Conservation (phyloP, 1,140 invertebrate genomes). For the Trissolcus basalis region DNA sequence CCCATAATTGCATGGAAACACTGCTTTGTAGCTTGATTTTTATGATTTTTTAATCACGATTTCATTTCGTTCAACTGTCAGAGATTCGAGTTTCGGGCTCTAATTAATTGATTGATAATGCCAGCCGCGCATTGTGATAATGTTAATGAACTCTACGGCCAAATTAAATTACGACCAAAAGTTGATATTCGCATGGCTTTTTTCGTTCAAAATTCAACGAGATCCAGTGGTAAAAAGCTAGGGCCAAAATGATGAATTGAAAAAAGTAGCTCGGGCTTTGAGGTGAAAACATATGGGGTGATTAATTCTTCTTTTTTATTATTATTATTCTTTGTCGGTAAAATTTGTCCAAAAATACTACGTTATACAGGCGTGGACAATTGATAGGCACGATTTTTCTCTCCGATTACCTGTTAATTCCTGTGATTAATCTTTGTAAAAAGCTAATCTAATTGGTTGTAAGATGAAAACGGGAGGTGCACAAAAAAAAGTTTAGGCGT, state of each 20-base stretch:
- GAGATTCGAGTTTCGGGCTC: not conserved
- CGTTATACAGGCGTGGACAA: slow-evolving; percentile 3
- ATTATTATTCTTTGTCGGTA: slow-evolving; percentile 9
- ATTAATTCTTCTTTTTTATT: not conserved
- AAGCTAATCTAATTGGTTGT: slow-evolving; percentile 27
- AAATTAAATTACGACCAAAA: not conserved
- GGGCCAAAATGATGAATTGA: too few relatives aligned
- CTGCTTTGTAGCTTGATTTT: too few relatives aligned
- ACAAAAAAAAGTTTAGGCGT: slow-evolving; percentile 23
- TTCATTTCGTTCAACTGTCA: not conserved
- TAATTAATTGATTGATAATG: slow-evolving; percentile 3
- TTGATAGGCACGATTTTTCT: slow-evolving; percentile 21
- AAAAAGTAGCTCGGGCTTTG: too few relatives aligned
- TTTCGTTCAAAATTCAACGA: too few relatives aligned
- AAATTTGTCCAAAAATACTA: slow-evolving; percentile 15
- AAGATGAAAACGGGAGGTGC: slow-evolving; percentile 7
- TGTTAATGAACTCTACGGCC: not conserved
- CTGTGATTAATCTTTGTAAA: slow-evolving; percentile 28
- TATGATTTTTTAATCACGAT: slow-evolving; percentile 1
- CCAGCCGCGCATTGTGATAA: not conserved
- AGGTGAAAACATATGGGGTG: too few relatives aligned
- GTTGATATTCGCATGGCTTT: not conserved
- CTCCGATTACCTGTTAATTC: slow-evolving; percentile 18
- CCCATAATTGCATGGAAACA: not conserved
- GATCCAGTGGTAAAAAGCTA: too few relatives aligned